A percentile compares a stretch with the other conserved stretches of the same genome.
Conservation (phyloP, 2,113 vertebrate genomes). For the Chinchilla lanigera region DNA sequence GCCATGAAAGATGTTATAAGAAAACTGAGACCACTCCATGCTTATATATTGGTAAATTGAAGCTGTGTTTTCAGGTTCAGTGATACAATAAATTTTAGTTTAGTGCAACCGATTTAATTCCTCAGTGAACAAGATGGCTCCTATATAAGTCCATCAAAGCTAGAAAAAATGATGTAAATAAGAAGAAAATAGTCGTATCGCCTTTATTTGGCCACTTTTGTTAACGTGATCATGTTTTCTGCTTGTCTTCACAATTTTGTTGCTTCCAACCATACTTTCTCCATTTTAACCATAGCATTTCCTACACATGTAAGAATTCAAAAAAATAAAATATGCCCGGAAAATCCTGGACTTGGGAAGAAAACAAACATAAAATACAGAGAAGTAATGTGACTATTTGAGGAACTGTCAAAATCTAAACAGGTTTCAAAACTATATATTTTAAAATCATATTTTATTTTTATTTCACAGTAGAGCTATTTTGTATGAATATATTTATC, state of each 20-base stretch:
- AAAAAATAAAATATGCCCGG: slow-evolving; percentile 15
- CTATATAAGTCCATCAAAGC: not conserved
- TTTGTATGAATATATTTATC: slow-evolving; percentile 19
- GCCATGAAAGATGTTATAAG: not conserved
- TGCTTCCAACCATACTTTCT: not conserved
- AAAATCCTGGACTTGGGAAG: not conserved
- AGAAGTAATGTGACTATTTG: slow-evolving; percentile 1
- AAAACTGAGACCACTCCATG: not conserved
- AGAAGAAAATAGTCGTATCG: not conserved
- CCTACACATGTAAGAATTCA: not conserved
- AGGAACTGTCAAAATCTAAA: slow-evolving; percentile 49
- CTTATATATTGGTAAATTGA: not conserved
- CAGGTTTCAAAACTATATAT: slow-evolving; percentile 22
- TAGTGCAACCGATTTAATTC: not conserved
- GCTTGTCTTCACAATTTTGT: slow-evolving; percentile 1
- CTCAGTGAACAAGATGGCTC: not conserved
- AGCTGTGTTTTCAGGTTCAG: not conserved
- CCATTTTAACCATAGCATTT: slow-evolving; percentile 47
- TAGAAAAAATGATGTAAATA: slow-evolving; percentile 34
- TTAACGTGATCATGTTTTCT: not conserved
- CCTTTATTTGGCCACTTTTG: slow-evolving; percentile 16
- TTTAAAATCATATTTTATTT: slow-evolving; percentile 40
- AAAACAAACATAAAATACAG: slow-evolving; percentile 10
- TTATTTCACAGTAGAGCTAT: slow-evolving; percentile 52
- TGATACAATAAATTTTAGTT: not conserved